These are phyloP conservation scores for Caradrina clavipalpis DNA, from an alignment of 2,888 invertebrate species.

Conservation along the genomic window DNA sequence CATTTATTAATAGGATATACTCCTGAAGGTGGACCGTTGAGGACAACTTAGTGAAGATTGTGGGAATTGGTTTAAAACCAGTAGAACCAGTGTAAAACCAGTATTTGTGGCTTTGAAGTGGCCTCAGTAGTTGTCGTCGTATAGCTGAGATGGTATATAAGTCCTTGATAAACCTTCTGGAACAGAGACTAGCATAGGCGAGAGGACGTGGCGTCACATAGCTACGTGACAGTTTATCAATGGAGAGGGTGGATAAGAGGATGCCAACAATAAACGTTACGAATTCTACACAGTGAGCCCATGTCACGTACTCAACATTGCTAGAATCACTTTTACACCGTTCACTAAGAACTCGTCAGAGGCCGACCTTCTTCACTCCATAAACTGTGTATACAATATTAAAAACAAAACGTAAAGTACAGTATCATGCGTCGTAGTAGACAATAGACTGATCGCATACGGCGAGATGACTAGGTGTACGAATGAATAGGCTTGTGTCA, in stretches of 20 bases:
- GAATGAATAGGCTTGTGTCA: constrained; percentile 21
- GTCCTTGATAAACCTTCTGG: too few relatives aligned
- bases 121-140: too few relatives aligned
- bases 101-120: background rate
- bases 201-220: background rate
- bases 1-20: too few relatives aligned
- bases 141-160: too few relatives aligned
- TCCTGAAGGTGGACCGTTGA: background rate
- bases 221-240: too few relatives aligned
- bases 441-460: constrained; percentile 37
- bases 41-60: background rate
- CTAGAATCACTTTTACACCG: background rate
- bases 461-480: constrained; percentile 1
- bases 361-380: background rate
- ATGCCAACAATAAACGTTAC: too few relatives aligned
- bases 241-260: background rate
- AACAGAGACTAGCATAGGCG: background rate
- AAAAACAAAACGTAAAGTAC: constrained; percentile 13
- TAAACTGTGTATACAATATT: background rate
- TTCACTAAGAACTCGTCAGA: background rate
- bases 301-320: constrained; percentile 34
- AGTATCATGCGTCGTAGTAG: constrained; percentile 8
- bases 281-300: too few relatives aligned
- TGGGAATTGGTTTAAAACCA: background rate
- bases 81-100: too few relatives aligned